Base-by-base conservation (phyloP, 2,113 vertebrate genomes). In the Callospermophilus lateralis region DNA sequence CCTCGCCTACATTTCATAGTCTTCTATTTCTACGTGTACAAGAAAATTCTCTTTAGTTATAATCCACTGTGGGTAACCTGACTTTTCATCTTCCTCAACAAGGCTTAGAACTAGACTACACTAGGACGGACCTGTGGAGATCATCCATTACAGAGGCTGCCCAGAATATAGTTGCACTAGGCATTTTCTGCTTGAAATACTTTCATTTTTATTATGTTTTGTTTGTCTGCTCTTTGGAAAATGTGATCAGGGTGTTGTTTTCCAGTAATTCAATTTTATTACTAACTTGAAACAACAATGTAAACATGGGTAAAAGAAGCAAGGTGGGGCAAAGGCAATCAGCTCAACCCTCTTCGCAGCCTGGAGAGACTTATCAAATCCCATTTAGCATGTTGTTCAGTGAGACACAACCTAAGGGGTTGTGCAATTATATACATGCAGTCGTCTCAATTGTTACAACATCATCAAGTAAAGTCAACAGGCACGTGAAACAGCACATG, bases 241-340 rank as follows among this genome's bases (percentile, higher is more conserved):
- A 89, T 80, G 15, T 28, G 61, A 91, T 84, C 32, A 68, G 34
- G 7, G n/a, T 68, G 17, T 89, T 88, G 20, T 89, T 88, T 84
- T 55, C 80, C 58, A 63, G n/a, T 91, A 89, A 95, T 80, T 95
- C 68, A 39, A 20, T 61, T 95, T 96, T 89, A 94, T 84, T 89
- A n/a, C 19, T 89, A 89, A 96, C 34, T 24, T 63, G 42, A 92
- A 97, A 83, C 55, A 95, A 84, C 24, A 79, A 73, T 67, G 32
- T 81, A 94, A 95, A 55, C 89, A 58, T 15, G 55, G 91, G 39
- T 86, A 70, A 95, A 77, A 86, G 1, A 84, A 8, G 88, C 0
- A 68, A 30, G 8, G 12, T 51, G 17, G 12, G 6, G 6, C 1
- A 24, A 61, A 73, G 79, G 81, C 8, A 77, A 93, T 81, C 8